Conservation (phyloP, 2,888 invertebrate species). For the Candidula unifasciata region DNA sequence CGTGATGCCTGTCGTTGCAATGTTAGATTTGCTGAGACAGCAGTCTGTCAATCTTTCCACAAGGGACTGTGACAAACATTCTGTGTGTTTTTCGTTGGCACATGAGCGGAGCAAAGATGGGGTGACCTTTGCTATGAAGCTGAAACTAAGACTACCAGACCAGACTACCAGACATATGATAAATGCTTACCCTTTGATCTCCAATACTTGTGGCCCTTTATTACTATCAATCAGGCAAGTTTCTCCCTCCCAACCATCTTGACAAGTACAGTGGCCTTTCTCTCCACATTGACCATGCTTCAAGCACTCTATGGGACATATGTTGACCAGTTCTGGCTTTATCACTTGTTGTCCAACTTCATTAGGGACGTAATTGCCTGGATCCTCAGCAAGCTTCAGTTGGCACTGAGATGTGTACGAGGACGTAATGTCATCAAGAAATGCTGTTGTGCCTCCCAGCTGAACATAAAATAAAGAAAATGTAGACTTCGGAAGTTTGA, state of each 20-base stretch:
- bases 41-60: no score
- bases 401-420: conserved; percentile 33
- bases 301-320: conserved; percentile 40
- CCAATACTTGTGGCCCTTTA: conserved; percentile 44
- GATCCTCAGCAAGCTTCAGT: conserved; percentile 23
- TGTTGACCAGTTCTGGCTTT: conserved; percentile 31
- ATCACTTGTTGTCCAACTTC: conserved; percentile 28
- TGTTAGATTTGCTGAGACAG: no score
- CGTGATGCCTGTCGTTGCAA: no score
- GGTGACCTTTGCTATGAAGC: no score
- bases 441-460: conserved; percentile 30
- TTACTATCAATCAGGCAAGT: conserved; percentile 37
- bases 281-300: conserved; percentile 43
- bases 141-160: no score
- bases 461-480: not conserved
- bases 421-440: conserved; percentile 10
- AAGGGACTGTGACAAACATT: no score
- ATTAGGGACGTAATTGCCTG: conserved; percentile 34
- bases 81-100: no score
- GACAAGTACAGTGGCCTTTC: conserved; percentile 45
- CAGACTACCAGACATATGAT: no score
- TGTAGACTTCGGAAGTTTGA: not conserved
- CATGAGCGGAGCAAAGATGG: no score
- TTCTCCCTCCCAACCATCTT: conserved; percentile 44
- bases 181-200: conserved; percentile 36